phyloP scores from a whole-genome alignment of 1,140 invertebrate genomes.

The Neodiprion lecontei region DNA sequence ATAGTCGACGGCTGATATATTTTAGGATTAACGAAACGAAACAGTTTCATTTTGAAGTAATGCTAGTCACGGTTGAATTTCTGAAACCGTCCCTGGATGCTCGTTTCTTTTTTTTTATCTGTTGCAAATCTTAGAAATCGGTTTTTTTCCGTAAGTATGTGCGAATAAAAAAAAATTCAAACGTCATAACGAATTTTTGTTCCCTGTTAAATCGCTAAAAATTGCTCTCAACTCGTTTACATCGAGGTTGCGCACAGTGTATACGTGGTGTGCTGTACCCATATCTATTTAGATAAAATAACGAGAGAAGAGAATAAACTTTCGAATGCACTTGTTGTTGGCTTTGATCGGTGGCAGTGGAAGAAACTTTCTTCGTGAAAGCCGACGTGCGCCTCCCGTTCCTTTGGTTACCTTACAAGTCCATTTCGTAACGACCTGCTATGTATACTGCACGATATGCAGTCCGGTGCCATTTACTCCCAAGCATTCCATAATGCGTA shows the following conservation, averaged over 20 bases:
- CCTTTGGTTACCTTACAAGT: constrained; percentile 43
- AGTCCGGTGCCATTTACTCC: constrained; percentile 24
- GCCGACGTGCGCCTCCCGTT: constrained; percentile 24
- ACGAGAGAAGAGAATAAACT: constrained; percentile 34
- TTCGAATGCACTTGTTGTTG: constrained; percentile 51
- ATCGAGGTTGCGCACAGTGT: constrained; percentile 17
- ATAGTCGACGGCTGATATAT: too few relatives aligned
- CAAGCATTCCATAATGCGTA: constrained; percentile 55
- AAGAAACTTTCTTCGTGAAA: constrained; percentile 56
- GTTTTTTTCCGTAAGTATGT: not conserved
- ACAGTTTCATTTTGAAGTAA: too few relatives aligned
- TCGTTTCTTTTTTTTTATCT: too few relatives aligned
- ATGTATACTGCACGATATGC: not conserved
- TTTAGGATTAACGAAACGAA: too few relatives aligned
- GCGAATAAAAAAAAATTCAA: not conserved
- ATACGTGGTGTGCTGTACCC: constrained; percentile 5
- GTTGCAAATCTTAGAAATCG: not conserved
- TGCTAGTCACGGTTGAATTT: too few relatives aligned
- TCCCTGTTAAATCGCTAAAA: not conserved
- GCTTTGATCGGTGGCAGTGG: not conserved
- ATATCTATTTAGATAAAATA: constrained; percentile 23
- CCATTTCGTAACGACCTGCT: constrained; percentile 53
- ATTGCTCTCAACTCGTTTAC: constrained; percentile 18
- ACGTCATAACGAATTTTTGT: not conserved
- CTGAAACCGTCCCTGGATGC: too few relatives aligned